phyloP scores from a whole-genome alignment of 2,113 vertebrate genomes.

The Notothenia coriiceps region DNA sequence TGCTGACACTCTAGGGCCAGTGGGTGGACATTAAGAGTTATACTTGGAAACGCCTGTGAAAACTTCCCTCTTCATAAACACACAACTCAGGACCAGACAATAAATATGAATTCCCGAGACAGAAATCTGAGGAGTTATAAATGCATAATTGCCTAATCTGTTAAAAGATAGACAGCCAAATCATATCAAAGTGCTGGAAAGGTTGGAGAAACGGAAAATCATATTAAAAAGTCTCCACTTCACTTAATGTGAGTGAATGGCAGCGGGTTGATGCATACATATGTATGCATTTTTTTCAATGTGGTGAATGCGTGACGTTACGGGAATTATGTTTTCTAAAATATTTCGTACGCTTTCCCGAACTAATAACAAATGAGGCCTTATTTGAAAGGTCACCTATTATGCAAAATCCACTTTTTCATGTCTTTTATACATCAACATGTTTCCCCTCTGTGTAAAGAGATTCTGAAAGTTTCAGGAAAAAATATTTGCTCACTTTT shows the following conservation, averaged over 20 bases:
- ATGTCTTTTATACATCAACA: too few species aligned
- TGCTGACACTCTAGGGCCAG: slow-evolving; percentile 3
- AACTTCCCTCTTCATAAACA: slow-evolving; percentile 69
- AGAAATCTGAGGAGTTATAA: slow-evolving; percentile 75
- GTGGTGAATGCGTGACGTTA: neutral
- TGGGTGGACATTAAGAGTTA: slow-evolving; percentile 51
- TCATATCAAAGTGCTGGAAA: slow-evolving; percentile 63
- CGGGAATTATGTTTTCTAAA: slow-evolving; percentile 23
- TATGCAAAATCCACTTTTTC: too few species aligned
- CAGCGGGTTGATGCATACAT: slow-evolving; percentile 28
- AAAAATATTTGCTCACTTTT: too few species aligned
- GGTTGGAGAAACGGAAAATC: slow-evolving; percentile 61
- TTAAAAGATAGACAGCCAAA: slow-evolving; percentile 60
- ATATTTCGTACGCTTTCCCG: neutral
- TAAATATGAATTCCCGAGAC: slow-evolving; percentile 72
- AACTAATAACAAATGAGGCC: neutral
- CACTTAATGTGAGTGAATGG: slow-evolving; percentile 52
- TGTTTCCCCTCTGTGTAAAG: too few species aligned
- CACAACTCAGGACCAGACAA: slow-evolving; percentile 62
- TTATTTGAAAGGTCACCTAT: too few species aligned
- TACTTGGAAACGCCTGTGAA: slow-evolving; percentile 66
- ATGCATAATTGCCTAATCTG: slow-evolving; percentile 76
- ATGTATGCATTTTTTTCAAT: slow-evolving; percentile 1
- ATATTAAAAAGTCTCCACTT: slow-evolving; percentile 66
- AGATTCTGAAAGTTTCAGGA: too few species aligned